phyloP scores from a whole-genome alignment of 2,888 invertebrate species.

The Mythimna loreyi region DNA sequence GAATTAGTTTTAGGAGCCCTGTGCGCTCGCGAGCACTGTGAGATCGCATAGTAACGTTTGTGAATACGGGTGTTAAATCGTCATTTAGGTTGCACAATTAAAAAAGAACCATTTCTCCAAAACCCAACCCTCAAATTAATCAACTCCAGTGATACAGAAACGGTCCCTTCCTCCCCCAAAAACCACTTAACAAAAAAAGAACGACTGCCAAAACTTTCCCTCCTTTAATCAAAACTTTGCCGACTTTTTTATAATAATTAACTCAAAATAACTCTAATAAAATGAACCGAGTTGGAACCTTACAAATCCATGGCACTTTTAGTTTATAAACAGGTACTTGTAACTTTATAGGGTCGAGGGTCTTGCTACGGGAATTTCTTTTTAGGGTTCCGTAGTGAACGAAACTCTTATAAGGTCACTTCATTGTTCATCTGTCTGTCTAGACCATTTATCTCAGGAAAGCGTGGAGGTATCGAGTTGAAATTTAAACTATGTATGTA shows the following conservation, averaged over 20 bases:
- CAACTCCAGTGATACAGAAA: constrained; percentile 9
- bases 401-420: too few species aligned
- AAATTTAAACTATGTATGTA: too few species aligned
- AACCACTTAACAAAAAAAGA: constrained; percentile 27
- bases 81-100: too few species aligned
- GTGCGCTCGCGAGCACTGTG: too few species aligned
- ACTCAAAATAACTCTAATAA: constrained; percentile 39
- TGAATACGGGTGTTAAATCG: too few species aligned
- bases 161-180: neutral
- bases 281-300: constrained; percentile 55
- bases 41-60: too few species aligned
- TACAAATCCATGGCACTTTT: constrained; percentile 49
- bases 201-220: constrained; percentile 13
- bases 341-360: constrained; percentile 55
- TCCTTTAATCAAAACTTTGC: constrained; percentile 56
- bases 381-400: constrained; percentile 1
- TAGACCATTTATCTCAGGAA: too few species aligned
- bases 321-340: constrained; percentile 56
- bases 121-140: neutral
- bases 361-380: constrained; percentile 24
- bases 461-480: too few species aligned
- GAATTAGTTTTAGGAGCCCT: too few species aligned
- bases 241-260: constrained; percentile 56
- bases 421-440: too few species aligned
- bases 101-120: neutral